Base-by-base conservation (phyloP, 2,113 vertebrate genomes). In the Delphinapterus leucas region DNA sequence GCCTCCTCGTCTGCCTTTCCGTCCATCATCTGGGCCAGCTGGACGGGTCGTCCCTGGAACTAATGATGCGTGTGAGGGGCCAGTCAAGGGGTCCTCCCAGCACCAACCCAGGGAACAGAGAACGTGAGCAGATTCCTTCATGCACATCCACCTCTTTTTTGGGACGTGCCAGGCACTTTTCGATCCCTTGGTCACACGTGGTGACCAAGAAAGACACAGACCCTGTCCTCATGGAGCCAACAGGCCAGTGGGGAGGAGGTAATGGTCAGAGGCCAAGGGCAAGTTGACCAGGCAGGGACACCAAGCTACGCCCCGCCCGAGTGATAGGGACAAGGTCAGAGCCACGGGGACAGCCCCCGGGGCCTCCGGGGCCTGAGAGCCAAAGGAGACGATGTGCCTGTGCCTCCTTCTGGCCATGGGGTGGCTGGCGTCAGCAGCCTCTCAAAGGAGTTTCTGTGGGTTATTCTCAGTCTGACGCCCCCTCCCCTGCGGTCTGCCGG, bases 311-410 rank as follows among this genome's bases (percentile, higher is more conserved):
- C 7, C 65, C 11, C 0, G 2, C 49, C 49, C 13, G 49, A 41
- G 58, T 1, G 3, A 38, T 31, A 26, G 44, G 21, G 3, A 21
- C 55, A 38, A 79, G 71, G 61, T 33, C 88, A 77, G 93, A 47
- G 80, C 47, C 10, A 1, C 38, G 8, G 49, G 61, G 31, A 6
- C 25, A 49, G 44, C 9, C 6, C 47, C 11, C 0, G 21, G 15
- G 61, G 33, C 13, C 36, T 25, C 47, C 10, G 9, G 93, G 6
- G n/a, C n/a, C 38, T 21, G 3, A 71, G 7, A 23, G 21, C 5
- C 0, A 44, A 33, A 60, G 33, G 18, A 28, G 0, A 33, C 23
- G 23, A 4, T 1, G 6, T 14, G 31, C 14, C 6, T 0, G 11
- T 1, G 8, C n/a, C 25, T 53, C 73, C 63, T 58, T 4, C 70